Conservation (phyloP, 2,113 vertebrate species). For the Pteruthius melanotis region DNA sequence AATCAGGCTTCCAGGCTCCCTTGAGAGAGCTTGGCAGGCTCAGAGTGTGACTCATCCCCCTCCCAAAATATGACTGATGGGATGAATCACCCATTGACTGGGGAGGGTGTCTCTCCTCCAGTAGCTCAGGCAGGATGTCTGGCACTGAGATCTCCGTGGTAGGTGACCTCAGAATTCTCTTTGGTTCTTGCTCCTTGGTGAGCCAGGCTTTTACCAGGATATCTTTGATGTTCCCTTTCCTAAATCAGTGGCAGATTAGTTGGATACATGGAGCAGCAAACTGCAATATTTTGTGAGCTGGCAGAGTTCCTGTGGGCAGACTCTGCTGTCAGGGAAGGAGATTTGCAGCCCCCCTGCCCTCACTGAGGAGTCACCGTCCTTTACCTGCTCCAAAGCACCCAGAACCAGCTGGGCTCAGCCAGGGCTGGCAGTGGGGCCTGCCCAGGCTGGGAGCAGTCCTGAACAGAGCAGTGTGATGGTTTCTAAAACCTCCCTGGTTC, state of each 20-base stretch:
- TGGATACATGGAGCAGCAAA: background rate
- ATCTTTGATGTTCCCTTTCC: background rate
- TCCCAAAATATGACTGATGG: background rate
- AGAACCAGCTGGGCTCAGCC: background rate
- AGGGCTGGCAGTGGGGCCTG: background rate
- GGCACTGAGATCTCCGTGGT: background rate
- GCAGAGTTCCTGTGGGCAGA: background rate
- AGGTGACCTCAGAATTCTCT: background rate
- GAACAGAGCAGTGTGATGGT: background rate
- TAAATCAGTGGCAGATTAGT: background rate
- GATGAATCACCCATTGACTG: background rate
- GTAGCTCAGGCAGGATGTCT: background rate
- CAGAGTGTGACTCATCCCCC: background rate
- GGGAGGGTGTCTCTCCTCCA: background rate
- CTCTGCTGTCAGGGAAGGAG: background rate
- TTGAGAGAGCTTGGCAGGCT: background rate
- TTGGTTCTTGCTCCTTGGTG: background rate
- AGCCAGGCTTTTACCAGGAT: background rate
- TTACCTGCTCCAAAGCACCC: background rate
- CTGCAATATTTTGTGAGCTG: background rate
- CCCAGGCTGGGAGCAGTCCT: fast-evolving
- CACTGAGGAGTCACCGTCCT: background rate
- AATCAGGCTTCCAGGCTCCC: background rate
- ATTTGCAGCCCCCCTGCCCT: background rate
- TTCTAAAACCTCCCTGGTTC: background rate